phyloP scores from a whole-genome alignment of 2,888 invertebrate genomes.

The Leptodirus hochenwartii region DNA sequence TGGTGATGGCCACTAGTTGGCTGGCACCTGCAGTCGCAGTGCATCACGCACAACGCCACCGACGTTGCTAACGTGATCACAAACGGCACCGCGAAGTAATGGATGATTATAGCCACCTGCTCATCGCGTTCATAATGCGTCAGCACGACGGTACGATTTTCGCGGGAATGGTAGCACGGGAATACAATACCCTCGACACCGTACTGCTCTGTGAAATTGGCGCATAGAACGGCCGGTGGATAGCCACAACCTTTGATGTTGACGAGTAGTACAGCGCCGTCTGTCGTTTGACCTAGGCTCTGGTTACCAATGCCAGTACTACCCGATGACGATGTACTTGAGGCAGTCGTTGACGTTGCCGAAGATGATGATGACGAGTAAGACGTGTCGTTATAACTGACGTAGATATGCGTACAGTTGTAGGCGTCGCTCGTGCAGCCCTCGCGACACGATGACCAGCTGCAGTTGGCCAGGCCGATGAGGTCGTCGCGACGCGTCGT shows the following conservation, averaged over 20 bases:
- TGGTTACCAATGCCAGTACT: constrained; percentile 20
- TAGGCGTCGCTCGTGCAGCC: constrained; percentile 65
- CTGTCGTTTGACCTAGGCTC: no score
- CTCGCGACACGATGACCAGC: constrained; percentile 64
- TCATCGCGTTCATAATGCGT: constrained; percentile 69
- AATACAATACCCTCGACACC: constrained; percentile 48
- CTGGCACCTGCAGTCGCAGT: constrained; percentile 67
- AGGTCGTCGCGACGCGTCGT: constrained; percentile 52
- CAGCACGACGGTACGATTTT: constrained; percentile 66
- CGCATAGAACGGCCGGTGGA: constrained; percentile 58
- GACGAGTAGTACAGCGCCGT: constrained; percentile 43
- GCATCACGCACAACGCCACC: constrained; percentile 68
- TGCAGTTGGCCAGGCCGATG: constrained; percentile 57
- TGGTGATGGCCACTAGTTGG: no score
- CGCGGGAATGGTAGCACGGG: constrained; percentile 52
- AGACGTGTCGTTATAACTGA: constrained; percentile 32
- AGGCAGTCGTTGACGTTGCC: no score
- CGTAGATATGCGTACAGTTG: constrained; percentile 46
- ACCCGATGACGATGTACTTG: no score
- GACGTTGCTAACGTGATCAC: constrained; percentile 71
- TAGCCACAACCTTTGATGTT: constrained; percentile 76
- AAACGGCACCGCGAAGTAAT: constrained; percentile 70
- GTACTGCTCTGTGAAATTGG: constrained; percentile 52
- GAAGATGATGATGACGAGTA: no score
- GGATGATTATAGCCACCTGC: constrained; percentile 64